Evolutionary conservation across 1,140 invertebrate genomes (phyloP).

Genomic region (Ceratoteleas bidentatus): DNA sequence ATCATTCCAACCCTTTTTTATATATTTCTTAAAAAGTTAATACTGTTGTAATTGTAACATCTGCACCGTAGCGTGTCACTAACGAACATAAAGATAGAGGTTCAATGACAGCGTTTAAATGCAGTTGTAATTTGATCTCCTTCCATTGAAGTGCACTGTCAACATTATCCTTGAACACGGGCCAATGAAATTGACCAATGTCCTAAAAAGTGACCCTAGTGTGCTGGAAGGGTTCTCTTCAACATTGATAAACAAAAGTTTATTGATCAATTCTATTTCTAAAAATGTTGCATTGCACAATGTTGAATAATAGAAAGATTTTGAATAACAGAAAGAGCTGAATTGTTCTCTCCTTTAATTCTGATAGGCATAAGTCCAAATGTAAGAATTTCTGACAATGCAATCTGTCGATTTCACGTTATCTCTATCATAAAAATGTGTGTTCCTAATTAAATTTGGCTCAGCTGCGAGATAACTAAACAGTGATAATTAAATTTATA

Average conservation of each 20-base stretch:
- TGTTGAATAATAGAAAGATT: too few relatives aligned
- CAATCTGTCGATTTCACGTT: background rate
- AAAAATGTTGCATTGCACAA: too few relatives aligned
- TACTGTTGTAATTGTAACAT: constrained; percentile 44
- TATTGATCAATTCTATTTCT: too few relatives aligned
- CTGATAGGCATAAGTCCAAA: background rate
- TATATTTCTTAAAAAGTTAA: too few relatives aligned
- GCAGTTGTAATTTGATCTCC: constrained; percentile 75
- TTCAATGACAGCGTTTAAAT: constrained; percentile 84
- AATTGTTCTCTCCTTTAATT: background rate
- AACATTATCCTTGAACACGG: constrained; percentile 75
- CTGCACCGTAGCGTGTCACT: constrained; percentile 79
- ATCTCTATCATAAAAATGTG: background rate
- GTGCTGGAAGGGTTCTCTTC: constrained; percentile 79
- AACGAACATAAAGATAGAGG: constrained; percentile 86
- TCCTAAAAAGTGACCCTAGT: constrained; percentile 80
- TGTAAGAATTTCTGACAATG: background rate
- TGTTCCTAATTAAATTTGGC: background rate
- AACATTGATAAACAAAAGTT: too few relatives aligned
- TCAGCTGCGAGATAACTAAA: background rate
- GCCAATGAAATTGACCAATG: constrained; percentile 56
- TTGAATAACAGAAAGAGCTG: too few relatives aligned
- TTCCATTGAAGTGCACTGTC: constrained; percentile 81
- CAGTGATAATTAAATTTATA: background rate
- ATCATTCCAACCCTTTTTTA: too few relatives aligned